These are phyloP conservation scores for Menidia beryllina DNA, from an alignment of 2,113 vertebrate species.

Conservation along the genomic window DNA sequence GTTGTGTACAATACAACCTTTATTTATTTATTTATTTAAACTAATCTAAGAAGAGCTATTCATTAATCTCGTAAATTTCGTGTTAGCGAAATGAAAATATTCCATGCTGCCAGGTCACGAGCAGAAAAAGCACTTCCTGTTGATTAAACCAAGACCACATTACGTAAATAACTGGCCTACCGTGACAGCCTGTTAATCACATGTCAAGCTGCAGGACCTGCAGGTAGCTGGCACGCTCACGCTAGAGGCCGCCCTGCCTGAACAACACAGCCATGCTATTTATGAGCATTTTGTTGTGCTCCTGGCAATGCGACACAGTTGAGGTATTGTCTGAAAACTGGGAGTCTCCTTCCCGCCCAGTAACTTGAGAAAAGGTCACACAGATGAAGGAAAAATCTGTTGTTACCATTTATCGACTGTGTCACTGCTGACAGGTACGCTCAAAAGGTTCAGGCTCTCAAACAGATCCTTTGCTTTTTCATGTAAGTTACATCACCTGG, in stretches of 20 bases:
- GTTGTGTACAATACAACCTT: neutral
- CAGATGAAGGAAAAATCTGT: constrained; percentile 27
- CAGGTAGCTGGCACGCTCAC: constrained; percentile 36
- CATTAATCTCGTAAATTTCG: neutral
- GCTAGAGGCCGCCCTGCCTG: constrained; percentile 19
- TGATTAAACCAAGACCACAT: constrained; percentile 27
- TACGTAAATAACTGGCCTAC: constrained; percentile 27
- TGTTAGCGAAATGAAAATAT: constrained; percentile 2
- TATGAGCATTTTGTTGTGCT: constrained; percentile 25
- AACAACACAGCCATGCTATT: constrained; percentile 38
- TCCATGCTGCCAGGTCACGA: neutral
- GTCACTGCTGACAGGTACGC: constrained; percentile 31
- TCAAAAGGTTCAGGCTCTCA: constrained; percentile 15
- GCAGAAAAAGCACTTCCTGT: constrained; percentile 30
- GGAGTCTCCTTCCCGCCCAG: constrained; percentile 16
- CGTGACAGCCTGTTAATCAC: constrained; percentile 46
- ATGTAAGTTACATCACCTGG: neutral
- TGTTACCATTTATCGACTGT: neutral
- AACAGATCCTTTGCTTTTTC: neutral
- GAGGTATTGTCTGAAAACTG: constrained; percentile 37
- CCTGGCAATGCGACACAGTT: constrained; percentile 11
- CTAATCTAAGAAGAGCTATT: neutral
- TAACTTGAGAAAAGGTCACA: constrained; percentile 17
- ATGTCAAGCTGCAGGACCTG: constrained; percentile 35
- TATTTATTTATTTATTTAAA: neutral